Base-by-base conservation (phyloP, 1,140 invertebrate genomes). In the Solenopsis fugax region DNA sequence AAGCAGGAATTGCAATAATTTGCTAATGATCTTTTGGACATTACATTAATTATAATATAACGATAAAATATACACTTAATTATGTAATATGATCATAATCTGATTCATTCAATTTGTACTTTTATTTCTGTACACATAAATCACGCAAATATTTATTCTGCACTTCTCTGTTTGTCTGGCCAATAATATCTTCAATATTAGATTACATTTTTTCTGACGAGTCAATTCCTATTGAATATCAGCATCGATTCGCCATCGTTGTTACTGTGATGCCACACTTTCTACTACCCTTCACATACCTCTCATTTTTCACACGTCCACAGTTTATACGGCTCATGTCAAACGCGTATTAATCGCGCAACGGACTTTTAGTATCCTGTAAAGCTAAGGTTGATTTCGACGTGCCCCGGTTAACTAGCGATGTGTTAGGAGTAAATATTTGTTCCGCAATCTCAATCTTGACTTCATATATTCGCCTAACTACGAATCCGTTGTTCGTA, bases 371-470 rank as follows among this genome's bases (percentile, higher is more conserved):
- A 29, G 9, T 29, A 34, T 60, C n/a, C 18, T 34, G 48, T 24
- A 41, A 50, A 71, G 18, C 48, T 67, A 62, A 90, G 45, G 18
- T 84, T 13, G 18, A 34, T 60, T 48, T 21, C 18, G 48, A 16
- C 12, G 16, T n/a, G 16, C 18, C 78, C 65, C 24, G 21, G 1
- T 81, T 16, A 50, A n/a, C 6, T 18, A 62, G 84, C 87, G 82
- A 86, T 60, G 71, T 72, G 71, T 72, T 76, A 56, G 89, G 80
- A 76, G 90, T 93, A 94, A 94, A 94, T 94, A 93, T 94, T 94
- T 93, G 91, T 92, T 90, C 76, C 58, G 60, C 52, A 84, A 85
- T 90, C 87, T 87, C 92, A 89, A 93, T 93, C 91, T 86, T 91
- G 84, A 90, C 86, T 93, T 91, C 58, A 54, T 29, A 48, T 37